These are phyloP conservation scores for Limnephilus rhombicus DNA, from an alignment of 2,888 invertebrate species.

Conservation along the genomic window DNA sequence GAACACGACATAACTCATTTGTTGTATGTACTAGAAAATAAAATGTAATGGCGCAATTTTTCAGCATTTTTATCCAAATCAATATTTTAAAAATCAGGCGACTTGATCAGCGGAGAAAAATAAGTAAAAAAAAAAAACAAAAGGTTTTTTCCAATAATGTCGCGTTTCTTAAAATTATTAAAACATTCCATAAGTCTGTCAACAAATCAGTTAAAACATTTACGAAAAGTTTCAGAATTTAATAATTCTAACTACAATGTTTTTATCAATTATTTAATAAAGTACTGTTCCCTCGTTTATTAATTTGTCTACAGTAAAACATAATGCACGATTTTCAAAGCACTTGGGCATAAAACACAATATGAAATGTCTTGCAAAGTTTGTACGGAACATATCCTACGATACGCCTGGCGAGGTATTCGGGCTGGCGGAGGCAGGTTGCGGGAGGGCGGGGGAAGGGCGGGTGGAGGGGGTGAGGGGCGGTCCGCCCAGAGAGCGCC, in stretches of 20 bases:
- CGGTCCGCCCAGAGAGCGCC: conserved; percentile 21
- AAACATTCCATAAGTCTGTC: neutral
- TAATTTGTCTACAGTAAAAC: neutral
- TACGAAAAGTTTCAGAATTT: neutral
- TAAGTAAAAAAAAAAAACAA: neutral
- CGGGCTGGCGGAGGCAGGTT: neutral
- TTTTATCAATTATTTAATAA: neutral
- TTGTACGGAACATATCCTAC: neutral
- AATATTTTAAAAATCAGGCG: too few relatives aligned
- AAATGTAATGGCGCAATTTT: neutral
- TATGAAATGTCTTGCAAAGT: neutral
- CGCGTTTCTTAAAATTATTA: neutral
- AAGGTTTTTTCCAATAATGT: neutral
- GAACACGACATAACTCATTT: too few relatives aligned
- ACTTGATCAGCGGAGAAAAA: neutral
- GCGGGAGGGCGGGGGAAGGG: neutral
- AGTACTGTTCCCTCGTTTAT: neutral
- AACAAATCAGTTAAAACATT: neutral
- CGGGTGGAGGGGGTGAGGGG: conserved; percentile 11
- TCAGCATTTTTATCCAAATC: neutral
- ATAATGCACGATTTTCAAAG: neutral
- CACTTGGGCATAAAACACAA: neutral
- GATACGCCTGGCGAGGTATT: neutral
- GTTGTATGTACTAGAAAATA: neutral
- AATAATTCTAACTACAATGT: neutral